Percentiles rank a stretch among this genome's conserved stretches.
phyloP scores from a whole-genome alignment of 2,113 vertebrate genomes.

The Hoplias malabaricus region DNA sequence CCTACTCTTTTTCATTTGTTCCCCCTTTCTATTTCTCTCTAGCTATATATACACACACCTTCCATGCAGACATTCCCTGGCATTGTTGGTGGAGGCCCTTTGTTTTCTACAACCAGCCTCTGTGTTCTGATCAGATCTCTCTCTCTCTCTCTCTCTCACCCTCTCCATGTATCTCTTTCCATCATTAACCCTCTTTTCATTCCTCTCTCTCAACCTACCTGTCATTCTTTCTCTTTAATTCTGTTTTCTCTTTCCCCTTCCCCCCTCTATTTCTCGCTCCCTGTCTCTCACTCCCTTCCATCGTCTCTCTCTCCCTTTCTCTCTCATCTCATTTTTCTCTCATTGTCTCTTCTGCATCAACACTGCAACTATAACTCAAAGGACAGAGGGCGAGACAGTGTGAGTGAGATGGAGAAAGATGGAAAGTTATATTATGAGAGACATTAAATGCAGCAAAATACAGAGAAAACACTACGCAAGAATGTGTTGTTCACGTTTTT shows the following conservation, averaged over 20 bases:
- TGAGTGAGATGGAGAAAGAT: slow-evolving; percentile 15
- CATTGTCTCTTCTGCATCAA: slow-evolving; percentile 17
- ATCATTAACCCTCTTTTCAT: slow-evolving; percentile 34
- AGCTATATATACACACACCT: slow-evolving; percentile 8
- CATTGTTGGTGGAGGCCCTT: slow-evolving; percentile 21
- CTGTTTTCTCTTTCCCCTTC: slow-evolving; percentile 14
- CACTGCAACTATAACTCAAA: slow-evolving; percentile 47
- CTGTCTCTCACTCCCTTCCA: neutral
- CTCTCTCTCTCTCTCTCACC: slow-evolving; percentile 26
- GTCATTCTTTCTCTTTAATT: slow-evolving; percentile 26
- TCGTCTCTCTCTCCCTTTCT: slow-evolving; percentile 1
- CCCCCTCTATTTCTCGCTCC: slow-evolving; percentile 15
- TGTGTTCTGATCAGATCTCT: slow-evolving; percentile 31
- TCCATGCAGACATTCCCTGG: slow-evolving; percentile 8
- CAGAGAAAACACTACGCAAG: too few species aligned
- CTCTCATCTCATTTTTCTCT: slow-evolving; percentile 2
- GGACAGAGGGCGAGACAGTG: neutral
- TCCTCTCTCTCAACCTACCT: slow-evolving; percentile 29
- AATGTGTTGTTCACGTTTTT: too few species aligned
- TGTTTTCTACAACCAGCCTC: slow-evolving; percentile 30
- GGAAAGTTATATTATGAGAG: too few species aligned
- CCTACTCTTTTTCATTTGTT: slow-evolving; percentile 57
- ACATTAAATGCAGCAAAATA: too few species aligned
- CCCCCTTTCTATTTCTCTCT: slow-evolving; percentile 16
- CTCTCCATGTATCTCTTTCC: slow-evolving; percentile 39